Evolutionary conservation across 1,140 invertebrate species (phyloP).

Genomic region (Drosophila tropicalis): DNA sequence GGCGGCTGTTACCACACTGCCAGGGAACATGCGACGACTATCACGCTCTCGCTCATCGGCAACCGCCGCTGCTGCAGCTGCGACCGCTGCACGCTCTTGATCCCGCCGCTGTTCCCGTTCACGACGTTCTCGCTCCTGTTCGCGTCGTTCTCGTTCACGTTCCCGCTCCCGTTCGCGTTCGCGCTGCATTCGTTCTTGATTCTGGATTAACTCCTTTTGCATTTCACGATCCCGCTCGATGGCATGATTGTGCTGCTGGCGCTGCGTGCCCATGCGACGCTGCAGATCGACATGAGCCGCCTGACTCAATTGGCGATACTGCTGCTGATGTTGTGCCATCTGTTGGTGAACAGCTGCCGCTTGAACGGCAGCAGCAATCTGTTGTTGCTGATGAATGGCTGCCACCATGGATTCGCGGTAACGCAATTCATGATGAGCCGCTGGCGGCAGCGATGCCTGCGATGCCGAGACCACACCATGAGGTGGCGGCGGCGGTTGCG

Average conservation of each 20-base stretch:
- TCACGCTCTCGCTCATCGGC: constrained; percentile 77
- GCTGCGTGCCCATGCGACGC: constrained; percentile 65
- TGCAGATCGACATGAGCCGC: constrained; percentile 59
- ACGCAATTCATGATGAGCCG: constrained; percentile 71
- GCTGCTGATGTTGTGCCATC: constrained; percentile 65
- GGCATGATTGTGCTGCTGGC: constrained; percentile 57
- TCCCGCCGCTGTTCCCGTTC: constrained; percentile 81
- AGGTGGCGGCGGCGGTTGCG: constrained; percentile 44
- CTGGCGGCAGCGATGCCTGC: constrained; percentile 40
- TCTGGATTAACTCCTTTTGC: constrained; percentile 55
- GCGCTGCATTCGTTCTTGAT: constrained; percentile 67
- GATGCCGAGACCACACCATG: constrained; percentile 48
- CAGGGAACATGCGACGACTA: constrained; percentile 68
- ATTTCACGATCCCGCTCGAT: constrained; percentile 66
- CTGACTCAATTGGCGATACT: constrained; percentile 60
- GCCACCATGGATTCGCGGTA: constrained; percentile 61
- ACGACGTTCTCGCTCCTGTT: constrained; percentile 82
- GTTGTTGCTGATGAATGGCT: constrained; percentile 82
- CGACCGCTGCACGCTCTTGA: constrained; percentile 56
- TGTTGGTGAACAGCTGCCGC: constrained; percentile 56
- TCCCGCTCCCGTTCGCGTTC: constrained; percentile 74
- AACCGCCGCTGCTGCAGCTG: constrained; percentile 23
- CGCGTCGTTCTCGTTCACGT: constrained; percentile 58
- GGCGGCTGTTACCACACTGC: constrained; percentile 38
- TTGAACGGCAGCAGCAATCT: constrained; percentile 73